Evolutionary conservation across 2,797 vertebrate genomes (phyloP).

Genomic region (Darevskia mixta): DNA sequence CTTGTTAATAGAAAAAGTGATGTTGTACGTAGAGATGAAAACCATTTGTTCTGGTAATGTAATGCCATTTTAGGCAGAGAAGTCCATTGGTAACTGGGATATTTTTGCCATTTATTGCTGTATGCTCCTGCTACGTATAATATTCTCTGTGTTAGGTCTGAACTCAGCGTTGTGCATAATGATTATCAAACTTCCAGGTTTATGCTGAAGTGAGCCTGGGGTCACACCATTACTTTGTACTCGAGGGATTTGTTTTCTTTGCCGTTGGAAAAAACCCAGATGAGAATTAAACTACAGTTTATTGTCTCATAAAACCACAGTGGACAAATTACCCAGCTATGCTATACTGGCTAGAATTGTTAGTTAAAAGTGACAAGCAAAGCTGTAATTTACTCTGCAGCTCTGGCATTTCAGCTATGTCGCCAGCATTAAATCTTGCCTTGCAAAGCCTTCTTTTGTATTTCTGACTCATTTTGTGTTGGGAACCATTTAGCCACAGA

Average conservation of each 20-base stretch:
- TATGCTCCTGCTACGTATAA: slow-evolving; percentile 20
- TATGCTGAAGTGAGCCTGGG: slow-evolving; percentile 36
- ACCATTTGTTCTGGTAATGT: slow-evolving; percentile 30
- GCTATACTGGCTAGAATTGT: slow-evolving; percentile 51
- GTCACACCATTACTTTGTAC: slow-evolving; percentile 34
- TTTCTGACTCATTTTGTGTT: slow-evolving; percentile 67
- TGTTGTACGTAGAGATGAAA: slow-evolving; percentile 27
- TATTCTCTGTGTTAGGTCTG: slow-evolving; percentile 1
- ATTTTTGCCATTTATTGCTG: slow-evolving; percentile 23
- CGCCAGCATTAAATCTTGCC: slow-evolving; percentile 51
- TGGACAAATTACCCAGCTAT: slow-evolving; percentile 68
- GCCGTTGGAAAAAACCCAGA: slow-evolving; percentile 42
- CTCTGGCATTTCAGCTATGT: slow-evolving; percentile 53
- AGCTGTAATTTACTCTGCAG: slow-evolving; percentile 61
- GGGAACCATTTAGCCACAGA: slow-evolving; percentile 75
- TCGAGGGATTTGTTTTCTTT: slow-evolving; percentile 59
- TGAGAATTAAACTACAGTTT: slow-evolving; percentile 62
- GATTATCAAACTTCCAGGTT: slow-evolving; percentile 44
- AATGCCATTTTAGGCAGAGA: background rate
- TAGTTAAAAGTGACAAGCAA: slow-evolving; percentile 66
- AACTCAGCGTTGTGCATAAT: slow-evolving; percentile 34
- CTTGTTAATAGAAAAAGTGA: slow-evolving; percentile 33
- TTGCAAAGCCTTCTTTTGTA: slow-evolving; percentile 66
- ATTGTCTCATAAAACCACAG: slow-evolving; percentile 59
- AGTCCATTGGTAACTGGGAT: background rate